Percentiles rank a stretch among this genome's conserved stretches.
Conservation (phyloP, 1,140 invertebrate species). For the Drosophila murphyi region DNA sequence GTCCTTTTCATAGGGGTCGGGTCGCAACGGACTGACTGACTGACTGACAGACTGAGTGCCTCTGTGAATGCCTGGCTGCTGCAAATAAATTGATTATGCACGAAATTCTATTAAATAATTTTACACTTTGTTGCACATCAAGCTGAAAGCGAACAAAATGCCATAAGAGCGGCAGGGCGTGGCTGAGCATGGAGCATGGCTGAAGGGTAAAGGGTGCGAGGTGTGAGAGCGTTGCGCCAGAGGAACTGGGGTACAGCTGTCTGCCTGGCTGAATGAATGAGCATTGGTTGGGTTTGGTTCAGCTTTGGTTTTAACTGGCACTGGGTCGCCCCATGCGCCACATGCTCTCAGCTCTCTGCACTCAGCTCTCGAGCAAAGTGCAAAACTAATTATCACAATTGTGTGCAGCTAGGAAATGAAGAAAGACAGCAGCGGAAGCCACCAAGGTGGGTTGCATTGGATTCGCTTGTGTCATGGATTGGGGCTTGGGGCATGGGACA, state of each 20-base stretch:
- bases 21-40: slow-evolving; percentile 1
- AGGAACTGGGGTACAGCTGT: slow-evolving; percentile 8
- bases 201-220: slow-evolving; percentile 24
- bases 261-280: slow-evolving; percentile 37
- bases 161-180: slow-evolving; percentile 57
- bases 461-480: slow-evolving; percentile 26
- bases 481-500: not conserved
- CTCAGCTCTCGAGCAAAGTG: slow-evolving; percentile 66
- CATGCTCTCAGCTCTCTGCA: slow-evolving; percentile 19
- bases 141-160: slow-evolving; percentile 72
- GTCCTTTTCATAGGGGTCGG: slow-evolving; percentile 48
- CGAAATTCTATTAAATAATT: slow-evolving; percentile 83
- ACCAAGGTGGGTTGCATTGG: slow-evolving; percentile 64
- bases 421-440: slow-evolving; percentile 80
- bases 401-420: slow-evolving; percentile 80
- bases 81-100: slow-evolving; percentile 84
- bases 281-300: slow-evolving; percentile 27
- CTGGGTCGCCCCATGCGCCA: slow-evolving; percentile 2
- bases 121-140: slow-evolving; percentile 83
- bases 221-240: slow-evolving; percentile 18
- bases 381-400: slow-evolving; percentile 83
- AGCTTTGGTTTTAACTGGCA: slow-evolving; percentile 14
- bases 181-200: slow-evolving; percentile 12
- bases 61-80: slow-evolving; percentile 55
- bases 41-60: slow-evolving; percentile 30